These are phyloP conservation scores for Rhynchonema sp. DNA, from an alignment of 2,888 invertebrate genomes.

Conservation along the genomic window DNA sequence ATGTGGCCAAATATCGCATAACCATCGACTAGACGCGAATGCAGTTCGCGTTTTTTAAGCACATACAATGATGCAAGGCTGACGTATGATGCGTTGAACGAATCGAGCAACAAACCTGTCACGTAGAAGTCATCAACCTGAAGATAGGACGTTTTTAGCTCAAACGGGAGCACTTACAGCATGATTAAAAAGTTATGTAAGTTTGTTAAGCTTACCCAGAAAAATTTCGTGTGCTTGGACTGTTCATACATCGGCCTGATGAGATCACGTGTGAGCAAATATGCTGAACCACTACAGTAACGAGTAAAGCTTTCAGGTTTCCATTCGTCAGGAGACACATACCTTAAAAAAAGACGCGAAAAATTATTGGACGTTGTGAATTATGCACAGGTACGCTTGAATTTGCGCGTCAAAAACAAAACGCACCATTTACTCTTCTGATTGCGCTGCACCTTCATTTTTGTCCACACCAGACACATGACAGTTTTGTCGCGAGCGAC, in stretches of 20 bases:
- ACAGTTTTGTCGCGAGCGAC: slow-evolving; percentile 8
- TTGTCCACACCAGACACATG: slow-evolving; percentile 29
- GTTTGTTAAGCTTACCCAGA: slow-evolving; percentile 2
- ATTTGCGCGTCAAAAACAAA: too few species aligned
- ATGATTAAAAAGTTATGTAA: not conserved
- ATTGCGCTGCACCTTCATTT: slow-evolving; percentile 28
- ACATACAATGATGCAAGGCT: slow-evolving; percentile 6
- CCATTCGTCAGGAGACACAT: slow-evolving; percentile 27
- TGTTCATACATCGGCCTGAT: slow-evolving; percentile 20
- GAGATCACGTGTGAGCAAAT: slow-evolving; percentile 27
- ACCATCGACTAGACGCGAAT: slow-evolving; percentile 3
- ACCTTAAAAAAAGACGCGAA: slow-evolving; percentile 9
- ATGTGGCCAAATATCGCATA: slow-evolving; percentile 8
- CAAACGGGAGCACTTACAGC: not conserved
- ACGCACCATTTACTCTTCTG: slow-evolving; percentile 27
- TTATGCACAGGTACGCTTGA: too few species aligned
- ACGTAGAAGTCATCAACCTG: slow-evolving; percentile 7
- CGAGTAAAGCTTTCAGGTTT: slow-evolving; percentile 24
- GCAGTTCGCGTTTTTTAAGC: slow-evolving; percentile 1
- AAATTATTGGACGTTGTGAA: too few species aligned
- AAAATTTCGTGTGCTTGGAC: slow-evolving; percentile 8
- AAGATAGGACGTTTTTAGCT: not conserved
- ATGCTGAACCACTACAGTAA: slow-evolving; percentile 33
- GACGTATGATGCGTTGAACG: slow-evolving; percentile 2
- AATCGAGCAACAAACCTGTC: slow-evolving; percentile 4